Base-by-base conservation (phyloP, 2,888 invertebrate genomes). In the Limenitis camilla region DNA sequence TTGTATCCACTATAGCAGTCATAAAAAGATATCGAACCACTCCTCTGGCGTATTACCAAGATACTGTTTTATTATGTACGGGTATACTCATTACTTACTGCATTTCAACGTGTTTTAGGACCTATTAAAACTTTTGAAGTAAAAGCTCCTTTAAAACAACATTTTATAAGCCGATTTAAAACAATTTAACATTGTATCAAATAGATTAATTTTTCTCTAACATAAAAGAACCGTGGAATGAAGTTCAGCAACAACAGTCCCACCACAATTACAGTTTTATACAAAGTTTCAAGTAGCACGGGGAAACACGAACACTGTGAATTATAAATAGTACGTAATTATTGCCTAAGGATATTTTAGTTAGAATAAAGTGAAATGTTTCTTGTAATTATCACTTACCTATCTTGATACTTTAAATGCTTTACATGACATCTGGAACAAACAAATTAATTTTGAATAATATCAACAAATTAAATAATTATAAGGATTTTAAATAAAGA, bases 391-490 rank as follows among this genome's bases (percentile, higher is more conserved):
- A 55, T 50, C 52, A 61, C 66, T 59, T 65, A 75, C 74, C 69
- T 69, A 62, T 66, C 62, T 67, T 58, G 62, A 63, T 44, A 55
- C 58, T 52, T 59, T 68, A 61, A 62, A 58, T 50, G 56, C 61
- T 61, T 72, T 66, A 67, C 59, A 68, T 61, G 60, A 64, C 73
- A 79, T 78, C 78, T 78, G 77, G 58, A 79, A 79, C 66, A 72
- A 73, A 43, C 19, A 36, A 19, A 8, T 39, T 47, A 19, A 29
- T 30, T 36, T 41, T 19, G 19, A 19, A 35, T 44, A 28, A 32
- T 33, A 71, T 59, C 60, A 49, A 45, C 76, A 81, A 81, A 84
- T 82, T 74, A 79, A 75, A 77, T 79, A 80, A 4, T 35, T 82
- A 83, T 83, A 80, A 75, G 74, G 71, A 74, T 76, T 74, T 10